Conservation (phyloP, 2,797 vertebrate genomes). For the Cyclura pinguis region DNA sequence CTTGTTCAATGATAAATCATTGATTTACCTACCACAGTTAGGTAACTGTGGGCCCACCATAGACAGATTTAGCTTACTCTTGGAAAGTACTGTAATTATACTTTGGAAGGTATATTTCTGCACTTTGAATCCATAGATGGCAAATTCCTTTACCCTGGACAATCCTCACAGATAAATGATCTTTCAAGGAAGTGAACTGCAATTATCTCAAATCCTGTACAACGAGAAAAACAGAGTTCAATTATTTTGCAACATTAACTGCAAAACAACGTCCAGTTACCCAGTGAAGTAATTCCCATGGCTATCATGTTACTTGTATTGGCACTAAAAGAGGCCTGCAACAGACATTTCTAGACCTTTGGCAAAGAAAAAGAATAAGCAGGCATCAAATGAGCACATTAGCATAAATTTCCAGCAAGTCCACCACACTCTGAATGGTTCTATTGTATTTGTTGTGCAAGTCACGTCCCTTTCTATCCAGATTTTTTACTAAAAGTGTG, state of each 20-base stretch:
- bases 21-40: too few species aligned
- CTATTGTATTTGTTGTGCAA: conserved; percentile 51
- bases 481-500: conserved; percentile 33
- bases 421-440: conserved; percentile 25
- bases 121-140: too few species aligned
- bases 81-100: too few species aligned
- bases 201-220: neutral
- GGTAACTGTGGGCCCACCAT: too few species aligned
- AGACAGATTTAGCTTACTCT: too few species aligned
- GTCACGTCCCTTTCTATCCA: conserved; percentile 44
- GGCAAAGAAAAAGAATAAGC: conserved; percentile 24
- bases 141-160: neutral
- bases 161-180: neutral
- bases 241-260: conserved; percentile 25
- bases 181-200: neutral
- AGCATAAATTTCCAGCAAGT: conserved; percentile 40
- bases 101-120: too few species aligned
- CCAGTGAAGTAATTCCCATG: conserved; percentile 41
- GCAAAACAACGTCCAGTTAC: conserved; percentile 28
- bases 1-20: too few species aligned
- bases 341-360: conserved; percentile 44
- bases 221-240: neutral
- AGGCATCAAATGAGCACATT: conserved; percentile 32
- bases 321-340: conserved; percentile 30
- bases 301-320: conserved; percentile 17